phyloP scores from a whole-genome alignment of 2,888 invertebrate genomes.

The Troilus luridus region DNA sequence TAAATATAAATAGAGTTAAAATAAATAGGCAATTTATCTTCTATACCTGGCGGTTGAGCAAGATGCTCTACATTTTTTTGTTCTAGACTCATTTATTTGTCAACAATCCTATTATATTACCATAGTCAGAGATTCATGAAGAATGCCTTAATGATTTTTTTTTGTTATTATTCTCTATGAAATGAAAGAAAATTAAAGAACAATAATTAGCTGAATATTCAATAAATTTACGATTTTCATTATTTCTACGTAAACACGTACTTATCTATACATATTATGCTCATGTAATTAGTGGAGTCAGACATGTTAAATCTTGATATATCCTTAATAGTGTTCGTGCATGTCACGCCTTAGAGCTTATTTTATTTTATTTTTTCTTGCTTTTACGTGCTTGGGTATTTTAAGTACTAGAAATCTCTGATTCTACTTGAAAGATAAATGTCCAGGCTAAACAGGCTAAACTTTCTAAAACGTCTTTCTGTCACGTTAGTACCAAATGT shows the following conservation, averaged over 20 bases:
- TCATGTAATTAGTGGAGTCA: background rate
- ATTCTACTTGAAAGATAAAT: background rate
- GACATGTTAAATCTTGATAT: background rate
- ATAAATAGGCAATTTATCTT: no score
- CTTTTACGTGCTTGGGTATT: background rate
- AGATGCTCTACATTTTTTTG: no score
- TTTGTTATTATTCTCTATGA: no score
- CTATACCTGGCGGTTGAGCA: no score
- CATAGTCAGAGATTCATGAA: no score
- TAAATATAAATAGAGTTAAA: no score
- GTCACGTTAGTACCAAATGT: background rate
- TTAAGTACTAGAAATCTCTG: conserved; percentile 14
- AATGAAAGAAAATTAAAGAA: no score
- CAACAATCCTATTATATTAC: no score
- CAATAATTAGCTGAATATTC: background rate
- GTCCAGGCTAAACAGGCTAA: no score
- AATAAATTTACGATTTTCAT: background rate
- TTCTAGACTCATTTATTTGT: no score
- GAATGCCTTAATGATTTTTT: no score
- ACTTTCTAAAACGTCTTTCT: background rate
- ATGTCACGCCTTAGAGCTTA: background rate
- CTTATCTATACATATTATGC: background rate
- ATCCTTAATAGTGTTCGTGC: background rate
- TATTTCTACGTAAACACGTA: background rate
- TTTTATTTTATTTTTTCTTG: background rate